Base-by-base conservation (phyloP, 2,888 invertebrate species). In the Pyrrhosoma nymphula region DNA sequence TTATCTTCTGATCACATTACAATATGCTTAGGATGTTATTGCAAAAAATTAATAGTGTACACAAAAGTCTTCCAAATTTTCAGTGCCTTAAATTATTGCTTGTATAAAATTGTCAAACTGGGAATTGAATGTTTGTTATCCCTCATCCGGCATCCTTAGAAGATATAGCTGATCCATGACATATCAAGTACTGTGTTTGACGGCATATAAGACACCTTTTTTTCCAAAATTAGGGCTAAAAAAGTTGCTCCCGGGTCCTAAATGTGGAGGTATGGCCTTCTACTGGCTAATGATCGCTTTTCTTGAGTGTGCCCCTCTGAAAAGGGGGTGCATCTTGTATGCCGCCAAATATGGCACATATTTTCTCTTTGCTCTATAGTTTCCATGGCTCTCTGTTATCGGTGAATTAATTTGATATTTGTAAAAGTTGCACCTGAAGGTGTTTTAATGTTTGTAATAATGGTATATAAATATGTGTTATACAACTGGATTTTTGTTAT, bases 71-170 rank as follows among this genome's bases (percentile, higher is more conserved):
- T 93, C 93, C 93, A 93, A n/a, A n/a, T 47, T 75, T 69, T 26
- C n/a, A 75, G 93, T 93, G 93, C 93, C 93, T 93, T 93, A 75
- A 23, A 89, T 89, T 35, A 47, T 75, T 26, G 16, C 69, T 89
- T 30, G 82, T 8, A 47, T 82, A 3, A 35, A 82, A 14, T 35
- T 14, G 47, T 47, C 47, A 69, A 2, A 3, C 60, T 60, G 60
- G 26, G 23, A 69, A 16, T 3, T 8, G 14, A 30, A 35, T 35
- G 12, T 82, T 82, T 35, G 69, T 69, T n/a, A 69, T 69, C 20
- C 18, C 14, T 0, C 35, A 8, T 8, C 82, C 35, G 14, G 23
- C 35, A 82, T 82, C 35, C 82, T 35, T 82, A 35, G n/a, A 1
- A 35, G 35, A 82, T 82, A 35, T 82, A 82, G 82, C 30, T 82